Evolutionary conservation across 2,888 invertebrate species (phyloP).

Genomic region (Oscheius sp.): DNA sequence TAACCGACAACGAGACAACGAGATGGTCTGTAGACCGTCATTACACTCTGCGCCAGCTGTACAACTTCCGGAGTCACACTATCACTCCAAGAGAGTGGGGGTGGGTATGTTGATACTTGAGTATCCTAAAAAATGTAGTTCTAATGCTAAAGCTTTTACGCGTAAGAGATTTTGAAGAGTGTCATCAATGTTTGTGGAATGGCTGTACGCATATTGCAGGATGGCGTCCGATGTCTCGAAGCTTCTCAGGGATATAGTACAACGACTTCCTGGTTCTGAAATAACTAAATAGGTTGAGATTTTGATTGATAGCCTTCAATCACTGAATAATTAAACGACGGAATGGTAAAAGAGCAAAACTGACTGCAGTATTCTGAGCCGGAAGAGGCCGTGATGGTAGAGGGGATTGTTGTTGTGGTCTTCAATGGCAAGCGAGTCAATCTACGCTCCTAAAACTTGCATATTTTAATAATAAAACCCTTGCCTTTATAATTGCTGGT

Average conservation of each 20-base stretch:
- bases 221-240: conserved; percentile 55
- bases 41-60: conserved; percentile 65
- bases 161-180: conserved; percentile 48
- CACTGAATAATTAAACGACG: background rate
- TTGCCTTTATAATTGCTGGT: conserved; percentile 21
- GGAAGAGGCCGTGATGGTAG: background rate
- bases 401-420: conserved; percentile 23
- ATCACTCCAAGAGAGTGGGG: conserved; percentile 54
- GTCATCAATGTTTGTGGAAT: conserved; percentile 54
- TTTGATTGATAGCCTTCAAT: background rate
- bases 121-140: conserved; percentile 45
- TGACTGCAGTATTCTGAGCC: conserved; percentile 41
- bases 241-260: conserved; percentile 47
- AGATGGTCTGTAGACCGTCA: conserved; percentile 67
- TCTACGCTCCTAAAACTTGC: conserved; percentile 36
- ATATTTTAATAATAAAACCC: background rate
- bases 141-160: conserved; percentile 27
- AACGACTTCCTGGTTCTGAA: conserved; percentile 53
- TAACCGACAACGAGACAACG: conserved; percentile 70
- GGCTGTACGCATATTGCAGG: conserved; percentile 59
- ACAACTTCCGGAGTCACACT: conserved; percentile 67
- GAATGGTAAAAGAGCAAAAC: background rate
- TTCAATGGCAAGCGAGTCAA: conserved; percentile 40
- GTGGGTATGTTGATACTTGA: conserved; percentile 42
- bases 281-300: background rate